Evolutionary conservation across 2,888 invertebrate species (phyloP), one percentile per base, ranked within the genome.

Genomic region (Chrysotoxum bicinctum): DNA sequence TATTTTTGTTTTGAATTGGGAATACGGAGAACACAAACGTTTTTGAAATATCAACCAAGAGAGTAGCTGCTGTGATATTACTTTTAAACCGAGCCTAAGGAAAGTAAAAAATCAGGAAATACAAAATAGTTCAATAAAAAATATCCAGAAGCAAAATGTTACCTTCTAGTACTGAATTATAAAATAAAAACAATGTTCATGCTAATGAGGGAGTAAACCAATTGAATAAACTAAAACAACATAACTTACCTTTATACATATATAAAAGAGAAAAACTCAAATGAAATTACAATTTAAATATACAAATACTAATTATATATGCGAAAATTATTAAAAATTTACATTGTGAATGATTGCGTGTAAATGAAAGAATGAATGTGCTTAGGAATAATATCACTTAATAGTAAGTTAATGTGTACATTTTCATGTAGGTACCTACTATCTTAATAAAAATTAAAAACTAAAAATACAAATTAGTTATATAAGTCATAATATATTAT

Each of bases 391-490:
- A 56, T 30, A 76, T 48, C 32, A 16, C 14, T 74, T 43, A 37
- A 26, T 26, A 62, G 54, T 60, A 56, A 16, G 58, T 74, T 32
- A 40, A 30, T 48, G 32, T 74, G 62, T 58, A 52, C 52, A 72
- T 62, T 32, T 62, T 62, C 54, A 54, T 72, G 48, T 69, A 50
- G 40, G 40, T 45, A 62, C 30, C 56, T 32, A 56, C 54, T 45
- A 19, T 45, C 45, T 32, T 26, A 45, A 43, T 35, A 32, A 43
- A 62, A 35, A 56, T n/a, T 40, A 16, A 58, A 26, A 62, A 30
- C n/a, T 48, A 60, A 45, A 62, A 68, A 74, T 45, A 77, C 77
- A 76, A 77, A 82, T 68, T 82, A 82, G 81, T 21, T 60, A 37
- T 43, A 40, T 58, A 81, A 58, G 66, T 32, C 16, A 40, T 21